Evolutionary conservation across 2,113 vertebrate species (phyloP).

Genomic region (Alethe castanea): DNA sequence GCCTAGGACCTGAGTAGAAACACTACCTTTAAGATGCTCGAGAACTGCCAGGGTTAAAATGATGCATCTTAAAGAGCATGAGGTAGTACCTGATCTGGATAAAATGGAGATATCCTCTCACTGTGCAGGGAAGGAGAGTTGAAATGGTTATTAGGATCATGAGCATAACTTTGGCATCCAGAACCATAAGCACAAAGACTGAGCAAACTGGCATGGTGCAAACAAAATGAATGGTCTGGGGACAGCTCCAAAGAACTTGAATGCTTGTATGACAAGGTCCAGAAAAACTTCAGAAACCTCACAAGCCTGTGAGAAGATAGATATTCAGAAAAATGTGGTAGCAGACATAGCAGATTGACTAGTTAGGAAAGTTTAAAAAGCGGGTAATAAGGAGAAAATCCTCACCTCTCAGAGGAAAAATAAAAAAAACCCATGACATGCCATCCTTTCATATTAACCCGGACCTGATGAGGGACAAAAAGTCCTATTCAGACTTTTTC

Average conservation of each 20-base stretch:
- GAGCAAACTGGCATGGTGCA: not conserved
- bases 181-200: not conserved
- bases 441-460: not conserved
- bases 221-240: not conserved
- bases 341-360: fast-evolving
- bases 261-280: not conserved
- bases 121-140: not conserved
- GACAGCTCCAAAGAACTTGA: not conserved
- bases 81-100: not conserved
- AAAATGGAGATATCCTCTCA: not conserved
- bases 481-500: not conserved
- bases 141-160: not conserved
- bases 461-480: not conserved
- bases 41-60: not conserved
- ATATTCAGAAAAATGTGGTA: not conserved
- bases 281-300: not conserved
- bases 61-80: not conserved
- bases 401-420: not conserved
- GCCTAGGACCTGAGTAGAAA: not conserved
- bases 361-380: not conserved
- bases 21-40: not conserved
- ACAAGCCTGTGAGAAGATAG: not conserved
- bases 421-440: not conserved
- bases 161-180: not conserved
- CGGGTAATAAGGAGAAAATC: not conserved